Evolutionary conservation across 2,888 invertebrate genomes (phyloP).

Genomic region (Saturnia japonica): DNA sequence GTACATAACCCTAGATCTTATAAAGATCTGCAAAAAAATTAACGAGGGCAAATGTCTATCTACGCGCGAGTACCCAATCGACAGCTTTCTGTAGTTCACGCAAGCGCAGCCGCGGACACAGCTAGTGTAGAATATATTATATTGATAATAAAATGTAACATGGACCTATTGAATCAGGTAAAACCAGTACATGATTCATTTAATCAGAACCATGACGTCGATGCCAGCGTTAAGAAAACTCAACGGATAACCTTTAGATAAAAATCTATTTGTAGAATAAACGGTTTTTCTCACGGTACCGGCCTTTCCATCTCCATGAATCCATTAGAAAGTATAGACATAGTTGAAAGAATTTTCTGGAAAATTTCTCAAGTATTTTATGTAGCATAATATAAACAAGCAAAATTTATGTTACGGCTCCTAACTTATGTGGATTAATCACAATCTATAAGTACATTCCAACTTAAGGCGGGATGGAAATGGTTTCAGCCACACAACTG

Average conservation of each 20-base stretch:
- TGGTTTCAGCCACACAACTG: neutral
- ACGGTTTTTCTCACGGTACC: neutral
- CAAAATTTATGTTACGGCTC: neutral
- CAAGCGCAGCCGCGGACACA: too few relatives aligned
- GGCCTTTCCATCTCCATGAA: neutral
- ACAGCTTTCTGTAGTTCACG: too few relatives aligned
- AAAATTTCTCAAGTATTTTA: neutral
- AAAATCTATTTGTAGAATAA: constrained; percentile 5
- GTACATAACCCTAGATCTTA: too few relatives aligned
- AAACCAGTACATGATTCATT: neutral
- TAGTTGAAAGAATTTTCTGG: neutral
- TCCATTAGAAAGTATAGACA: neutral
- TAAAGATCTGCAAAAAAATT: too few relatives aligned
- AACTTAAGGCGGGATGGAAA: neutral
- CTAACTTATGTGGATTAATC: neutral
- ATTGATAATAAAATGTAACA: constrained; percentile 1
- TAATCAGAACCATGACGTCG: neutral
- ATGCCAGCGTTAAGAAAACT: neutral
- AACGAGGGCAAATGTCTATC: too few relatives aligned
- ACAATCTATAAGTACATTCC: neutral
- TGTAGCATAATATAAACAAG: neutral
- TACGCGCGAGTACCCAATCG: too few relatives aligned
- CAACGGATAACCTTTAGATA: constrained; percentile 4
- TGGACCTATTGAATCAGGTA: neutral
- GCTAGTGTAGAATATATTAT: neutral